phyloP scores from a whole-genome alignment of 2,797 vertebrate genomes.

The Sebastes minor region DNA sequence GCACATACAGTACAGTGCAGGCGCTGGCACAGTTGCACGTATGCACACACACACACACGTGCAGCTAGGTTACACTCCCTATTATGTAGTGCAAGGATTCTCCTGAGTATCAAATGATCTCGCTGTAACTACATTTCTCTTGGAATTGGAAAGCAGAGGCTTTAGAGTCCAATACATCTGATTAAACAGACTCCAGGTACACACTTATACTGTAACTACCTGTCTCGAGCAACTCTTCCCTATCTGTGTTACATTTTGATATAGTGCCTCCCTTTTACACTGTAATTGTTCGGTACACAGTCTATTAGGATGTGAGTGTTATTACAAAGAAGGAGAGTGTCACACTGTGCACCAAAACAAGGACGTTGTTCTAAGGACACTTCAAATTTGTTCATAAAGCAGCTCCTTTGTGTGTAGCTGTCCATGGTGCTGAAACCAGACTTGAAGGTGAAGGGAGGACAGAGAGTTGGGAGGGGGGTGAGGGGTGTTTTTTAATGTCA shows the following conservation, averaged over 20 bases:
- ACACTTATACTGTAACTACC: slow-evolving; percentile 32
- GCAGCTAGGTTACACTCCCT: slow-evolving; percentile 51
- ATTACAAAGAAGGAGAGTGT: slow-evolving; percentile 22
- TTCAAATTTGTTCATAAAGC: slow-evolving; percentile 22
- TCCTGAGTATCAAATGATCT: slow-evolving; percentile 66
- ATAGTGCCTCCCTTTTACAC: slow-evolving; percentile 1
- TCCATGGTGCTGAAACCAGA: slow-evolving; percentile 52
- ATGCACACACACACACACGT: slow-evolving; percentile 17
- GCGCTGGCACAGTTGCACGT: slow-evolving; percentile 23
- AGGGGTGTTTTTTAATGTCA: neutral
- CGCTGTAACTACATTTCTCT: slow-evolving; percentile 74
- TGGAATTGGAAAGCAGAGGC: slow-evolving; percentile 50
- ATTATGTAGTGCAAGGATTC: slow-evolving; percentile 70
- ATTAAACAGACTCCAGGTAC: slow-evolving; percentile 51
- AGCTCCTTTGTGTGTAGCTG: slow-evolving; percentile 33
- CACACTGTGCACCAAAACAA: slow-evolving; percentile 13
- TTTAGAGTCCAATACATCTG: slow-evolving; percentile 49
- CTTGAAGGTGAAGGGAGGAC: slow-evolving; percentile 8
- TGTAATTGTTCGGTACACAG: slow-evolving; percentile 42
- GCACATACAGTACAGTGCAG: slow-evolving; percentile 25
- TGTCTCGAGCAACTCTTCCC: slow-evolving; percentile 16
- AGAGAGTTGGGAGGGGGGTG: neutral
- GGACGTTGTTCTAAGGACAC: slow-evolving; percentile 14
- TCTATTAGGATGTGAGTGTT: slow-evolving; percentile 39
- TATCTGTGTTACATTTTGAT: slow-evolving; percentile 24